Evolutionary conservation across 2,888 invertebrate species (phyloP).

Genomic region (Caenorhabditis sp.): DNA sequence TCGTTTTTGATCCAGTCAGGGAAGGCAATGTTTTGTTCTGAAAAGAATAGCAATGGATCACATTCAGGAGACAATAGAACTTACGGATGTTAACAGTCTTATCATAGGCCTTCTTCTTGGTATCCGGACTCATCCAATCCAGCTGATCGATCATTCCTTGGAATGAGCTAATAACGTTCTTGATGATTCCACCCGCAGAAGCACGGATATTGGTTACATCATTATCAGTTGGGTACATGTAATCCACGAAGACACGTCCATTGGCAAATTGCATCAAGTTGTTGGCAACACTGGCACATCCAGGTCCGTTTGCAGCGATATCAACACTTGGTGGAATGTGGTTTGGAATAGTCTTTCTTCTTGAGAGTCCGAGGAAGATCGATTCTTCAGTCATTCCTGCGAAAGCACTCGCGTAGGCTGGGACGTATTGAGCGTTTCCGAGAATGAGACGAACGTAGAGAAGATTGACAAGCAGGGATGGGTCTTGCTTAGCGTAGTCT

Average conservation of each 20-base stretch:
- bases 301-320: conserved; percentile 42
- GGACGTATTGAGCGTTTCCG: conserved; percentile 68
- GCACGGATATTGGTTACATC: conserved; percentile 66
- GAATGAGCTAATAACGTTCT: conserved; percentile 74
- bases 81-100: conserved; percentile 73
- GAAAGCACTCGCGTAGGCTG: conserved; percentile 57
- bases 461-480: conserved; percentile 66
- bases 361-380: conserved; percentile 49
- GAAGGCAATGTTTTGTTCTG: conserved; percentile 75
- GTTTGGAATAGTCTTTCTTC: conserved; percentile 60
- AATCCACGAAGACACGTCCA: conserved; percentile 79
- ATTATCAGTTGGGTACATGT: conserved; percentile 71
- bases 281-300: conserved; percentile 64
- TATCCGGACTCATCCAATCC: conserved; percentile 73
- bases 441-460: conserved; percentile 71
- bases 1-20: conserved; percentile 75
- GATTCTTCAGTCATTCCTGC: conserved; percentile 49
- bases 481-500: conserved; percentile 36
- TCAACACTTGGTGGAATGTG: conserved; percentile 22
- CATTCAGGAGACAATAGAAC: conserved; percentile 6
- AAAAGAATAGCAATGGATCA: conserved; percentile 2
- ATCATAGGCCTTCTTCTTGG: conserved; percentile 70
- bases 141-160: conserved; percentile 78
- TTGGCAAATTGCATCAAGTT: conserved; percentile 75
- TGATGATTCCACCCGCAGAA: conserved; percentile 68